These are phyloP conservation scores for Merops nubicus DNA, from an alignment of 2,113 vertebrate genomes.

Conservation along the genomic window DNA sequence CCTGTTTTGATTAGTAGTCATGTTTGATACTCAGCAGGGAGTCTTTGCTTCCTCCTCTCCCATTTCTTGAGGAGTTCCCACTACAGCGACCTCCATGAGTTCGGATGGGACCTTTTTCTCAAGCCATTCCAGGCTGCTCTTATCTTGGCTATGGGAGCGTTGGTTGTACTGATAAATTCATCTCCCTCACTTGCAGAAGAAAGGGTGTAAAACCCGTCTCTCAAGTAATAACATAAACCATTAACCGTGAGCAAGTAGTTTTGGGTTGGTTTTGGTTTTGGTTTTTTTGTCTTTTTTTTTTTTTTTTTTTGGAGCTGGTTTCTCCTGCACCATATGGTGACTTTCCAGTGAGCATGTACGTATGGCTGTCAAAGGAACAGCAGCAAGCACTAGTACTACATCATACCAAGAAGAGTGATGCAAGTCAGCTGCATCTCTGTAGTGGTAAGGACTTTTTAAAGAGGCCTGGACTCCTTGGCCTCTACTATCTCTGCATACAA, in stretches of 20 bases:
- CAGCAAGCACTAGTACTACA: background rate
- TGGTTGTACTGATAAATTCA: background rate
- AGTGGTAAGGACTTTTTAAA: background rate
- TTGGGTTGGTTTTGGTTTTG: too few species aligned
- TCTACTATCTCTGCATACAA: background rate
- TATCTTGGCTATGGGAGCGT: background rate
- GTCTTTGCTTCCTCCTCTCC: background rate
- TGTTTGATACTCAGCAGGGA: background rate
- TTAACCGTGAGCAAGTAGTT: background rate
- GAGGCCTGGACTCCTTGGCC: background rate
- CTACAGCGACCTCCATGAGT: background rate
- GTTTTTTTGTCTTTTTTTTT: too few species aligned
- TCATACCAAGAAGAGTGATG: background rate
- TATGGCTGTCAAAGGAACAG: background rate
- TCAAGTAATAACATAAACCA: too few species aligned
- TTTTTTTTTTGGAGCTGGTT: background rate
- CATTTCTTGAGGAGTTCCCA: background rate
- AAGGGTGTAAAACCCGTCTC: background rate
- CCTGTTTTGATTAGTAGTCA: background rate
- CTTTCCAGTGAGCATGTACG: background rate
- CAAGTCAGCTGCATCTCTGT: background rate
- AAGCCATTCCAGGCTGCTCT: background rate
- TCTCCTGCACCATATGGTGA: background rate
- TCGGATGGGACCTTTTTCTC: background rate
- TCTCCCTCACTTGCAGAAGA: accelerated